Evolutionary conservation across 2,797 vertebrate species (phyloP), one percentile per base, ranked within the genome.

Genomic region (Novumbra hubbsi): DNA sequence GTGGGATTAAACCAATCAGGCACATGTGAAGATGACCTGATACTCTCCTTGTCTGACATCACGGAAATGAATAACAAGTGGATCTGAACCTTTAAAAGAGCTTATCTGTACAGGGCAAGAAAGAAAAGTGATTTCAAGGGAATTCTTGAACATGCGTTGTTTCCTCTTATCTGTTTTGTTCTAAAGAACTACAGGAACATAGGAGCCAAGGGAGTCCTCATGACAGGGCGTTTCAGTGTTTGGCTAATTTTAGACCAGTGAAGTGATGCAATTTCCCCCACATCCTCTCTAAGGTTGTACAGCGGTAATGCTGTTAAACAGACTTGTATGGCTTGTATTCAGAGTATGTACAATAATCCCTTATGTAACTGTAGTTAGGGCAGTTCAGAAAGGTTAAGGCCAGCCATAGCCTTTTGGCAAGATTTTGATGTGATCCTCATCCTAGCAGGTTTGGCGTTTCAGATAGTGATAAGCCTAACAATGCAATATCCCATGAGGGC

Each of bases 31-130:
- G 71, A 78, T 55, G 27, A 80, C 38, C 76, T 76, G 77, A 86
- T 82, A 83, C 67, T 73, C 70, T 67, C 60, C 38, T 62, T 21
- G 60, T 60, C 52, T 85, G 86, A 86, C 78, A 76, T 88, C 83
- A 86, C 73, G 86, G 85, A 85, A 88, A 85, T 66, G 55, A 52
- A 41, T 68, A 45, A 76, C 78, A 67, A 63, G 62, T 71, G 28
- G 72, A 68, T 41, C 68, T 67, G n/a, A 9, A 60, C 1, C 41
- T 15, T 2, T 28, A 28, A 28, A 32, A 38, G 9, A 28, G 19
- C 28, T 60, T 55, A 71, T 55, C 70, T 71, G 62, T 27, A 64
- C 28, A 32, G 15, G 24, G 17, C 24, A 64, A 30, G 7, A 32
- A 16, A 28, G 28, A 17, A 8, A 24, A 24, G 6, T 6, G 15